phyloP scores from a whole-genome alignment of 2,797 vertebrate species.

The Sebastes steindachneri region DNA sequence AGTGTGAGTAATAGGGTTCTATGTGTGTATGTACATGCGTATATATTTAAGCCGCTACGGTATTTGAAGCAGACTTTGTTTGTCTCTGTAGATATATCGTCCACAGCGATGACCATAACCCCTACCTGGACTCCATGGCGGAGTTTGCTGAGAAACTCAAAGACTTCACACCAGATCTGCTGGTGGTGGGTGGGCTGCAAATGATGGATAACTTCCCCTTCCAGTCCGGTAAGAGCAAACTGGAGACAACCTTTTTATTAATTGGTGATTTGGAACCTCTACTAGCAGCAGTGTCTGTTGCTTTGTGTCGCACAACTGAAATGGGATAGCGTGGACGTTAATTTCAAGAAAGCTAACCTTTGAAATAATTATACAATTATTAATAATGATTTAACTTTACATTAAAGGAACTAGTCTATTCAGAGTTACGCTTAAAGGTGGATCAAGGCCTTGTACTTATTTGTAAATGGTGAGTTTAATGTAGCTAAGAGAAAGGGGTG shows the following conservation, averaged over 20 bases:
- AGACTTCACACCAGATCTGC: conserved; percentile 82
- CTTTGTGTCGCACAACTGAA: background rate
- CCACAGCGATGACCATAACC: conserved; percentile 89
- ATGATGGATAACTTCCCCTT: conserved; percentile 92
- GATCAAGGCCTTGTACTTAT: background rate
- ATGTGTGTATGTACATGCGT: background rate
- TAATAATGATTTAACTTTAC: background rate
- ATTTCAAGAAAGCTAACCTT: background rate
- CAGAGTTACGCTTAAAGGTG: background rate
- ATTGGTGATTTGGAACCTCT: background rate
- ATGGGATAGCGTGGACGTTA: background rate
- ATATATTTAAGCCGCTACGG: background rate
- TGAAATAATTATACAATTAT: background rate
- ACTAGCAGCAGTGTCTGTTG: background rate
- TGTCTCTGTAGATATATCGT: conserved; percentile 84
- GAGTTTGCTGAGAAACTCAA: conserved; percentile 82
- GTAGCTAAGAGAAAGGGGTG: background rate
- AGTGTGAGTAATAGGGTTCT: background rate
- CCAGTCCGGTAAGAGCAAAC: conserved; percentile 70
- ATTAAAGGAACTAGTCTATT: background rate
- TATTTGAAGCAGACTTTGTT: background rate
- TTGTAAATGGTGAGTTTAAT: background rate
- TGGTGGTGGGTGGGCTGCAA: conserved; percentile 88
- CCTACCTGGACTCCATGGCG: conserved; percentile 85
- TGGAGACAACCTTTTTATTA: background rate